These are phyloP conservation scores for Julus scanicus DNA, from an alignment of 2,888 invertebrate species.

Conservation along the genomic window DNA sequence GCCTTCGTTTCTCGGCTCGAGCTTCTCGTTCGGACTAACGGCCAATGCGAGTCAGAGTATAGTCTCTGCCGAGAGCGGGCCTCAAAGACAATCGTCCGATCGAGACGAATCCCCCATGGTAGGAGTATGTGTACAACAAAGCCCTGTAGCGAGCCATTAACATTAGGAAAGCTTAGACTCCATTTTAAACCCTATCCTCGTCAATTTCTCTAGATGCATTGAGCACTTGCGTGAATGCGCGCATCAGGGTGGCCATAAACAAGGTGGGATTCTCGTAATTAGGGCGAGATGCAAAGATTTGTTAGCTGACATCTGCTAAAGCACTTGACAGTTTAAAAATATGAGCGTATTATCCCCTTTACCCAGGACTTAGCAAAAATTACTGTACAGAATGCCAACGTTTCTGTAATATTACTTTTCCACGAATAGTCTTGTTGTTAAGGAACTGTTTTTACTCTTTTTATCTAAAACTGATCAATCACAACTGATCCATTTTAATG, in stretches of 20 bases:
- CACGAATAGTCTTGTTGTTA: too few species aligned
- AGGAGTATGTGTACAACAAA: conserved; percentile 89
- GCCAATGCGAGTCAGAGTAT: conserved; percentile 59
- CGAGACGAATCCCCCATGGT: conserved; percentile 85
- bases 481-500: too few species aligned
- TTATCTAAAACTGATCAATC: too few species aligned
- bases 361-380: not conserved
- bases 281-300: not conserved
- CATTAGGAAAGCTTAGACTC: conserved; percentile 58
- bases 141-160: conserved; percentile 90
- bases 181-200: conserved; percentile 44
- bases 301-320: not conserved
- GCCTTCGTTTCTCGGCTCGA: conserved; percentile 61
- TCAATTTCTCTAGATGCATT: conserved; percentile 36
- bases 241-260: not conserved
- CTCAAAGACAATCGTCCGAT: conserved; percentile 65
- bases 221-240: not conserved
- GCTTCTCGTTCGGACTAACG: conserved; percentile 62
- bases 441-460: too few species aligned
- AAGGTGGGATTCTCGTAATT: conserved; percentile 5
- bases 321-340: not conserved
- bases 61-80: conserved; percentile 48
- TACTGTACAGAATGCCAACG: not conserved
- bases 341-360: not conserved
- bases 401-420: too few species aligned